Base-by-base conservation (phyloP, 1,140 invertebrate genomes). In the Tetramorium alpestre region DNA sequence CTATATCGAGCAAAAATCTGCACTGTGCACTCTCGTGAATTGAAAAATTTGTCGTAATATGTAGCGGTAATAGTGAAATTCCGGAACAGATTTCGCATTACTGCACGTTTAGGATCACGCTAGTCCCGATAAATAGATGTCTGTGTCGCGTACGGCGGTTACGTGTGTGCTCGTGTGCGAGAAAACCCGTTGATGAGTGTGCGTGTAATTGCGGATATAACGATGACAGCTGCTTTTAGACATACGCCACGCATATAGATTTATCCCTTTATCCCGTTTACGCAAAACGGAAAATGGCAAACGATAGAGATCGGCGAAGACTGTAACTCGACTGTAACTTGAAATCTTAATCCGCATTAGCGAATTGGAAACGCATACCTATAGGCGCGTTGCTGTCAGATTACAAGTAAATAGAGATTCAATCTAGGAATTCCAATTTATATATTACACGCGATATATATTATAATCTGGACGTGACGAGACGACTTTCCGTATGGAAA, bases 11-110 rank as follows among this genome's bases (percentile, higher is more conserved):
- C 18, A 87, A 91, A 77, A 93, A 93, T 94, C 94, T 94, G 94
- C 94, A 94, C 90, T 93, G 90, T 94, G 94, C 94, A 94, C 94
- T 94, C 92, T 92, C 92, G 94, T 92, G 94, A 94, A 94, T 94
- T 94, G 94, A 94, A 93, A 93, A 90, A 87, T 92, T 90, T 92
- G 73, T 88, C 54, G 82, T 90, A 89, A 88, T 91, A 86, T 13
- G 25, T 87, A 88, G 85, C 70, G 54, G 78, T 89, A 87, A 88
- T 77, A 62, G 54, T 87, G 88, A 85, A 73, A 85, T 49, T 76
- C 78, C 78, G 72, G 86, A 49, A 88, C 80, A 72, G 51, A 82
- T 72, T 91, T 91, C 78, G 85, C 86, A 80, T 86, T 89, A 88
- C 58, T 87, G 91, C 84, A 86, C 70, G 54, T 64, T 72, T 91